These are phyloP conservation scores for Corythornis cristatus DNA, from an alignment of 2,113 vertebrate genomes.

Conservation along the genomic window DNA sequence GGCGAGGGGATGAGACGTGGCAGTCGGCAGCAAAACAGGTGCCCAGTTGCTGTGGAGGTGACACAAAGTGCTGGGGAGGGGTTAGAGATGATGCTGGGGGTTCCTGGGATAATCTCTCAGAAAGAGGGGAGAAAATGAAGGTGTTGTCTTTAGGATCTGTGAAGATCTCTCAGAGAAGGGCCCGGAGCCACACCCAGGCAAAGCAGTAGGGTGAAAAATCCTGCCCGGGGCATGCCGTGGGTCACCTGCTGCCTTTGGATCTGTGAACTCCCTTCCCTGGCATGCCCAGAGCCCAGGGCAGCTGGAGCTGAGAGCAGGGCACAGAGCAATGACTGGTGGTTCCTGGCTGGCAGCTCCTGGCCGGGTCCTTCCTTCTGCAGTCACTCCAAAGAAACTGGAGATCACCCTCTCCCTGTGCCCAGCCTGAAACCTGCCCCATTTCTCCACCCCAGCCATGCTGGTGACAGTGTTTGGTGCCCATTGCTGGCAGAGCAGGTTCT, in stretches of 20 bases:
- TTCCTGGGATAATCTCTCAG: not conserved
- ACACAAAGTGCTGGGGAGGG: not conserved
- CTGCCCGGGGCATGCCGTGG: not conserved
- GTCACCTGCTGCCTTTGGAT: not conserved
- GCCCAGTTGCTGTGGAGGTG: not conserved
- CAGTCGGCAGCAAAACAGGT: not conserved
- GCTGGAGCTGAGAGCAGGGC: not conserved
- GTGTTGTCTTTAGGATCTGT: not conserved
- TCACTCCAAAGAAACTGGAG: not conserved
- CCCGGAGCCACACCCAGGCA: accelerated
- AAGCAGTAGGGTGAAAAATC: not conserved
- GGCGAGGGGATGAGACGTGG: not conserved
- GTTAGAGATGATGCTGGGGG: accelerated
- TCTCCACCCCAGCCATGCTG: not conserved
- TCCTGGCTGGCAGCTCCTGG: not conserved
- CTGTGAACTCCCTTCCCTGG: too few species aligned
- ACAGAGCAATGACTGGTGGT: not conserved
- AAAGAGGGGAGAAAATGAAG: not conserved
- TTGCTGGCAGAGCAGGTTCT: not conserved
- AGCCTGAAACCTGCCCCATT: accelerated
- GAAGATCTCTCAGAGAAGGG: not conserved
- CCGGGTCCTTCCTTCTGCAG: not conserved
- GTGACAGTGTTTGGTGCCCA: accelerated
- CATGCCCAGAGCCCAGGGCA: not conserved
- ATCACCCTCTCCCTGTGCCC: accelerated